Evolutionary conservation across 1,140 invertebrate species (phyloP).

Genomic region (Neodiprion lecontei): DNA sequence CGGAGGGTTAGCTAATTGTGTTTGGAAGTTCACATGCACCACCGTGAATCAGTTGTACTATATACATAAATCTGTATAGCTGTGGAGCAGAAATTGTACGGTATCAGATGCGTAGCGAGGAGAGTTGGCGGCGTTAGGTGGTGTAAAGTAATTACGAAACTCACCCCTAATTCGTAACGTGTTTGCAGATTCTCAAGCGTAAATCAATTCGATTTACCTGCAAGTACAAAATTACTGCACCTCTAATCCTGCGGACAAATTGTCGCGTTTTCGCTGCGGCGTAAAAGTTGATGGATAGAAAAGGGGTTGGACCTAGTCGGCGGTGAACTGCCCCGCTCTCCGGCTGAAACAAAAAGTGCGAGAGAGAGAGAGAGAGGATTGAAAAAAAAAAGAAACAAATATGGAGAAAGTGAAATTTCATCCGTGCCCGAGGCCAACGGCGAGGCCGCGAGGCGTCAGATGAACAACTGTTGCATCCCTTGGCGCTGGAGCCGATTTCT

Average conservation of each 20-base stretch:
- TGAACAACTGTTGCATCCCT: slow-evolving; percentile 51
- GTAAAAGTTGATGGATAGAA: no score
- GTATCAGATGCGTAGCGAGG: slow-evolving; percentile 9
- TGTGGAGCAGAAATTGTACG: no score
- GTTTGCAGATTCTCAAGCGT: slow-evolving; percentile 24
- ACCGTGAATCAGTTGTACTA: no score
- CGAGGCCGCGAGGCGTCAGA: slow-evolving; percentile 35
- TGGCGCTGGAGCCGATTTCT: neutral
- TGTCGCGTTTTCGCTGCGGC: slow-evolving; percentile 25
- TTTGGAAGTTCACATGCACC: no score
- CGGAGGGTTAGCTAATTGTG: no score
- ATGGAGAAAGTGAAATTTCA: neutral
- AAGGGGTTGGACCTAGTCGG: no score
- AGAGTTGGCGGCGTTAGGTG: slow-evolving; percentile 19
- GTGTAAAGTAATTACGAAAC: slow-evolving; percentile 17
- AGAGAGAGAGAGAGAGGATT: slow-evolving; percentile 29
- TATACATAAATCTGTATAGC: no score
- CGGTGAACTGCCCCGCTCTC: neutral
- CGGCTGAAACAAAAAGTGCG: neutral
- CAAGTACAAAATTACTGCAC: slow-evolving; percentile 44
- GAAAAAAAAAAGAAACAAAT: slow-evolving; percentile 39
- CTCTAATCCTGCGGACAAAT: slow-evolving; percentile 36
- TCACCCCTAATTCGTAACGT: slow-evolving; percentile 13
- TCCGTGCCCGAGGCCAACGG: slow-evolving; percentile 22
- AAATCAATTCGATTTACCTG: slow-evolving; percentile 36